These are phyloP conservation scores for Phoenicopterus ruber DNA, from an alignment of 2,113 vertebrate species.

Conservation along the genomic window DNA sequence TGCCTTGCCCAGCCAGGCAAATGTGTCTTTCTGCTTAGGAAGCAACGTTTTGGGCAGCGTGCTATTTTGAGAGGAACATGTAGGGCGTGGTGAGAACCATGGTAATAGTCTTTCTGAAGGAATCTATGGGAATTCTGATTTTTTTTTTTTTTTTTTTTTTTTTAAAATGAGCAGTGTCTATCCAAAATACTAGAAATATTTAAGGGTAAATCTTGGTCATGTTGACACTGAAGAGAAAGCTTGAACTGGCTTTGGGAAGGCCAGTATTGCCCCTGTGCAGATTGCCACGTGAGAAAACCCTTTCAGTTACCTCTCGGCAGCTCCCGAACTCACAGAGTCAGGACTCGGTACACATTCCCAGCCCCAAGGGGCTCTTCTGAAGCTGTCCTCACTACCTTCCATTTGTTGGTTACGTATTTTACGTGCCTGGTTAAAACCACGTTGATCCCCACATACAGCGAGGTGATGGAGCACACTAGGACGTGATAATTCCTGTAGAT, in stretches of 20 bases:
- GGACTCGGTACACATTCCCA: not conserved
- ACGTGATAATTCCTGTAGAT: not conserved
- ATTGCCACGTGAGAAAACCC: not conserved
- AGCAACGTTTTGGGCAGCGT: not conserved
- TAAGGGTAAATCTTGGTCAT: not conserved
- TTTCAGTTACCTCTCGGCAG: not conserved
- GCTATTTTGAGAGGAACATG: not conserved
- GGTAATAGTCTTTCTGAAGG: not conserved
- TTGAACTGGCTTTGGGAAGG: not conserved
- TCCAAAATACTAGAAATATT: not conserved
- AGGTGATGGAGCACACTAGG: not conserved
- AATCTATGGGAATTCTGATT: not conserved
- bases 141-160: not conserved
- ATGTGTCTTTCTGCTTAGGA: not conserved
- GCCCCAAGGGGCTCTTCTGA: not conserved
- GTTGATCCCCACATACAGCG: not conserved
- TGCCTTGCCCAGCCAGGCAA: not conserved
- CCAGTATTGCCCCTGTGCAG: no score
- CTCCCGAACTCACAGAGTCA: fast-evolving
- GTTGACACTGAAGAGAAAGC: not conserved
- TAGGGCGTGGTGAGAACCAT: not conserved
- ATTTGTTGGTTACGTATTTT: not conserved
- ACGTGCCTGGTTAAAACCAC: not conserved
- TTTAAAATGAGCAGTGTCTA: not conserved
- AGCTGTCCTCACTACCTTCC: not conserved